Conservation (phyloP, 2,113 vertebrate genomes). For the Hiodon tergisus region DNA sequence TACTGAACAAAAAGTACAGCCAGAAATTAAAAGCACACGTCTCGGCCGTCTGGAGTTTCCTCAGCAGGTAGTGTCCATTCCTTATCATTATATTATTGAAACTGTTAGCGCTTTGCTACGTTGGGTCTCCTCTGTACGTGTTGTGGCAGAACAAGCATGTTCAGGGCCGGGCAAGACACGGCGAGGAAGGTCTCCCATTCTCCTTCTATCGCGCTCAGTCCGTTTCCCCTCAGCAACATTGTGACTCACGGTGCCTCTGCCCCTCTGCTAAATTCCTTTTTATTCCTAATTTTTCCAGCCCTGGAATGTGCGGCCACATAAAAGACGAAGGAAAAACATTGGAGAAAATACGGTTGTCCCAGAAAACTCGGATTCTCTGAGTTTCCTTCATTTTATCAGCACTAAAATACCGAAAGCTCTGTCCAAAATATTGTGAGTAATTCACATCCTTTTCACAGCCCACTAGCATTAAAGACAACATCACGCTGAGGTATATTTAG, state of each 20-base stretch:
- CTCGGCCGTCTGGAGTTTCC: conserved; percentile 58
- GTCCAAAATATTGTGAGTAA: no score
- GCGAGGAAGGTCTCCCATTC: no score
- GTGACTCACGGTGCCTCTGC: conserved; percentile 42
- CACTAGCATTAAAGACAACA: conserved; percentile 29
- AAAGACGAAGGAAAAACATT: conserved; percentile 32
- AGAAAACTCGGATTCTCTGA: no score
- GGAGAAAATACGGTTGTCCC: no score
- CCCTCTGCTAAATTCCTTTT: conserved; percentile 44
- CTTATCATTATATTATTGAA: no score
- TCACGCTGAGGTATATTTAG: conserved; percentile 19
- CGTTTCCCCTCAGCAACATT: conserved; percentile 14
- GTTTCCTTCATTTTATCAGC: no score
- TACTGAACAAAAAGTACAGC: conserved; percentile 50
- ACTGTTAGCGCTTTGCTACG: conserved; percentile 25
- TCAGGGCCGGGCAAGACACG: no score
- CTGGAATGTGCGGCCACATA: conserved; percentile 40
- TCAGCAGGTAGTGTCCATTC: conserved; percentile 22
- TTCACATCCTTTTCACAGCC: conserved; percentile 6
- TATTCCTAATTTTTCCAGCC: conserved; percentile 31
- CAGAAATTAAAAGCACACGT: conserved; percentile 61
- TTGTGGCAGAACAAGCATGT: not conserved
- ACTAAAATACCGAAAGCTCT: no score
- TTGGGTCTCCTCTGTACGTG: not conserved
- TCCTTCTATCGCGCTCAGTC: no score